Evolutionary conservation across 2,797 vertebrate genomes (phyloP).

Genomic region (Moxostoma hubbsi): DNA sequence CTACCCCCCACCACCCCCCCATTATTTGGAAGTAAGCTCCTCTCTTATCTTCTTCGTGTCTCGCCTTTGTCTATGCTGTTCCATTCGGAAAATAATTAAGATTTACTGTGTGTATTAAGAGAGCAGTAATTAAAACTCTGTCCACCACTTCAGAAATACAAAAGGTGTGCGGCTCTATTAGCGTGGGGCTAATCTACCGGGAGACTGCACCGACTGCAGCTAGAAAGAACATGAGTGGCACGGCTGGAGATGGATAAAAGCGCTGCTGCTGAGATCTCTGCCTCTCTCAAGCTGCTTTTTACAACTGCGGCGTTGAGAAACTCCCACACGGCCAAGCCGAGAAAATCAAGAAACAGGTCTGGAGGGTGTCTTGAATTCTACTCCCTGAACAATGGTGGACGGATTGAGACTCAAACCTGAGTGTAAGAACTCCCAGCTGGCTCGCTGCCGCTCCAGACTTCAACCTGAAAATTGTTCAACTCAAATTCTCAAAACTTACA

Average conservation of each 20-base stretch:
- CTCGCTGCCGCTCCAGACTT: not conserved
- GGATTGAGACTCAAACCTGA: not conserved
- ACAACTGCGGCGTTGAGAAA: too few species aligned
- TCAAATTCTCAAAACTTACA: not conserved
- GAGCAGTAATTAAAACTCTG: slow-evolving; percentile 50
- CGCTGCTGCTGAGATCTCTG: slow-evolving; percentile 1
- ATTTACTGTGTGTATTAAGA: slow-evolving; percentile 44
- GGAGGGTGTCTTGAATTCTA: not conserved
- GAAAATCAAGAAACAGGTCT: slow-evolving; percentile 3
- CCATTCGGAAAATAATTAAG: slow-evolving; percentile 18
- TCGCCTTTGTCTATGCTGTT: not conserved
- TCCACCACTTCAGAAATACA: slow-evolving; percentile 45
- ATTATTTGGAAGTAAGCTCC: not conserved
- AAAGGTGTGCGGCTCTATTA: slow-evolving; percentile 55
- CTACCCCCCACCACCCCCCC: too few species aligned
- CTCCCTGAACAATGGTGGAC: not conserved
- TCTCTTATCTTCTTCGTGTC: not conserved
- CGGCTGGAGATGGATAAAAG: slow-evolving; percentile 47
- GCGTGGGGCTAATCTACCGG: slow-evolving; percentile 53
- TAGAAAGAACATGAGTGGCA: slow-evolving; percentile 46
- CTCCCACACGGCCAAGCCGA: not conserved
- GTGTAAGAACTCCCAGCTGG: slow-evolving; percentile 1
- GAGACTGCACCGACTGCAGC: slow-evolving; percentile 37
- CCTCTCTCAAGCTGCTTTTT: slow-evolving; percentile 32
- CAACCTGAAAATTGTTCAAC: not conserved